Percentiles rank a stretch among this genome's conserved stretches.
Evolutionary conservation across 1,140 invertebrate genomes (phyloP).

Genomic region (Microplitis mediator): DNA sequence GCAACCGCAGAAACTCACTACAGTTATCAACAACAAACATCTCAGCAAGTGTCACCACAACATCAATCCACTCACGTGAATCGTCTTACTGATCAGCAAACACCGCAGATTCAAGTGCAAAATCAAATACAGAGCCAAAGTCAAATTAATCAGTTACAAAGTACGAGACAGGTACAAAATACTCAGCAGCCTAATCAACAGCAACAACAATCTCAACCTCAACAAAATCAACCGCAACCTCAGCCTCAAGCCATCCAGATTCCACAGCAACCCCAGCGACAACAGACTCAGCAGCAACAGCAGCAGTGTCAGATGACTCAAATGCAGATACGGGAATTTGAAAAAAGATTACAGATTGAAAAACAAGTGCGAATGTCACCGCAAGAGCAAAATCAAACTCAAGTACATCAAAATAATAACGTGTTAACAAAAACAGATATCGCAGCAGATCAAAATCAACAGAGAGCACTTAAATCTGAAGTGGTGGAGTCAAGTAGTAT

Average conservation of each 20-base stretch:
- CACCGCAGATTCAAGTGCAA: slow-evolving; percentile 59
- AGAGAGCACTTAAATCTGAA: slow-evolving; percentile 50
- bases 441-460: slow-evolving; percentile 46
- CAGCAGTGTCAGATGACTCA: slow-evolving; percentile 52
- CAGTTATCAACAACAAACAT: slow-evolving; percentile 58
- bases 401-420: slow-evolving; percentile 54
- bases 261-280: slow-evolving; percentile 39
- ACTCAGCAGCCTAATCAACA: slow-evolving; percentile 39
- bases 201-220: slow-evolving; percentile 10
- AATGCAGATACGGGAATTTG: slow-evolving; percentile 54
- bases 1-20: slow-evolving; percentile 55
- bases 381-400: slow-evolving; percentile 36
- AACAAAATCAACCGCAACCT: slow-evolving; percentile 41
- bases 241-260: slow-evolving; percentile 45
- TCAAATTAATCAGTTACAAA: slow-evolving; percentile 61
- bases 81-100: slow-evolving; percentile 46
- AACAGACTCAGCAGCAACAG: slow-evolving; percentile 37
- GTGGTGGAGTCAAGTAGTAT: slow-evolving; percentile 45
- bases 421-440: slow-evolving; percentile 53
- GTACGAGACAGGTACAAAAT: slow-evolving; percentile 51
- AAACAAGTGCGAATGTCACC: slow-evolving; percentile 45
- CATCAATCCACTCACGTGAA: slow-evolving; percentile 50
- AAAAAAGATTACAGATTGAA: slow-evolving; percentile 54
- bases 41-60: slow-evolving; percentile 51
- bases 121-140: slow-evolving; percentile 57